These are phyloP conservation scores for Agraylea sexmaculata DNA, from an alignment of 1,140 invertebrate genomes.

Conservation along the genomic window DNA sequence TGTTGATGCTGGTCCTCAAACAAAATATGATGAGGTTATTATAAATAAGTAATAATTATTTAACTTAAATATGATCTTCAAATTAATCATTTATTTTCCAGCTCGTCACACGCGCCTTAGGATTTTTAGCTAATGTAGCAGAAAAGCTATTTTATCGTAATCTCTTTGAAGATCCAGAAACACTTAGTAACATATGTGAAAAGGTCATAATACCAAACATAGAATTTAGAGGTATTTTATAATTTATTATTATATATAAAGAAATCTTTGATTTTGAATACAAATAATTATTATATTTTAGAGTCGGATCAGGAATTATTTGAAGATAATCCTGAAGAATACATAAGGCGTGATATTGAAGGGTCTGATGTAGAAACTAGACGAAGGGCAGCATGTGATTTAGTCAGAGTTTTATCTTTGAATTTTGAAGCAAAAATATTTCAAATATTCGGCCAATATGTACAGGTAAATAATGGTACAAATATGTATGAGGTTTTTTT, in stretches of 20 bases:
- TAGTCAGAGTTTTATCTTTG: constrained; percentile 79
- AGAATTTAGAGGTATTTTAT: constrained; percentile 84
- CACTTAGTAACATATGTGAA: constrained; percentile 86
- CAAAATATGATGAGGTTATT: constrained; percentile 82
- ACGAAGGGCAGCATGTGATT: constrained; percentile 87
- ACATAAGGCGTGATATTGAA: constrained; percentile 93
- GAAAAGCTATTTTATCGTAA: constrained; percentile 77
- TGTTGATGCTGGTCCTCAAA: constrained; percentile 66
- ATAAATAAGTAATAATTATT: background rate
- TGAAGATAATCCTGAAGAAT: constrained; percentile 97
- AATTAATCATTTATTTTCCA: constrained; percentile 41
- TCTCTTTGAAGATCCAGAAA: constrained; percentile 79
- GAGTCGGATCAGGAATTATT: constrained; percentile 91
- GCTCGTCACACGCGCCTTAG: constrained; percentile 91
- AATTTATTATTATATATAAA: background rate
- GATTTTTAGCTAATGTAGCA: constrained; percentile 89
- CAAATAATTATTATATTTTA: too few species aligned
- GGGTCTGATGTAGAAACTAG: constrained; percentile 97
- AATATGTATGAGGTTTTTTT: too few species aligned
- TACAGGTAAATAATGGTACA: too few species aligned
- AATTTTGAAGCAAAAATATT: constrained; percentile 90
- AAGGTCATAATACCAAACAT: constrained; percentile 98
- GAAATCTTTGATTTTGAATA: background rate
- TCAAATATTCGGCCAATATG: constrained; percentile 80
- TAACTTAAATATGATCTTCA: too few species aligned